These are phyloP conservation scores for Hemibagrus wyckioides DNA, from an alignment of 2,113 vertebrate species.

Conservation along the genomic window DNA sequence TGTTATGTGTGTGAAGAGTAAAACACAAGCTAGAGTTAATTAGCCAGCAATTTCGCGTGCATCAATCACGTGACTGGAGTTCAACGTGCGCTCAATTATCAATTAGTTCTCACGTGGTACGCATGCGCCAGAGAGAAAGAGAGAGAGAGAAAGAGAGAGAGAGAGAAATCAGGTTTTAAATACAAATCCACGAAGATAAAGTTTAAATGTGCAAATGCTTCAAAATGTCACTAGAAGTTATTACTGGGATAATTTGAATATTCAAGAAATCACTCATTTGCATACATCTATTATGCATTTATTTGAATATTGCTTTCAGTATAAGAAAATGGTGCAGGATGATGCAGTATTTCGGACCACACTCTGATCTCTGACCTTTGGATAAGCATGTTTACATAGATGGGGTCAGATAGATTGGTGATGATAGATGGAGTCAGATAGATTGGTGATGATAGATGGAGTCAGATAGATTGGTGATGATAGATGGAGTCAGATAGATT, in stretches of 20 bases:
- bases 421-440: too few species aligned
- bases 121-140: not conserved
- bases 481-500: too few species aligned
- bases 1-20: not conserved
- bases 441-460: too few species aligned
- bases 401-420: too few species aligned
- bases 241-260: not conserved
- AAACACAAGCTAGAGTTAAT: not conserved
- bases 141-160: too few species aligned
- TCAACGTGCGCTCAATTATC: not conserved
- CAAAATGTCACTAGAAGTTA: not conserved
- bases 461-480: too few species aligned
- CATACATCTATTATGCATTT: not conserved
- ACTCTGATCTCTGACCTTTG: not conserved
- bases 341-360: not conserved
- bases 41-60: not conserved
- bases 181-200: too few species aligned
- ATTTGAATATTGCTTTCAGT: not conserved
- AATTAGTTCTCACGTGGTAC: not conserved
- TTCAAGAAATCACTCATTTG: not conserved
- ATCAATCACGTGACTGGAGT: not conserved
- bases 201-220: too few species aligned
- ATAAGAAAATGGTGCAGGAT: not conserved
- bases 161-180: too few species aligned
- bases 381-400: not conserved